Evolutionary conservation across 1,140 invertebrate genomes (phyloP), one percentile per base, ranked within the genome.

Genomic region (Hyles euphorbiae): DNA sequence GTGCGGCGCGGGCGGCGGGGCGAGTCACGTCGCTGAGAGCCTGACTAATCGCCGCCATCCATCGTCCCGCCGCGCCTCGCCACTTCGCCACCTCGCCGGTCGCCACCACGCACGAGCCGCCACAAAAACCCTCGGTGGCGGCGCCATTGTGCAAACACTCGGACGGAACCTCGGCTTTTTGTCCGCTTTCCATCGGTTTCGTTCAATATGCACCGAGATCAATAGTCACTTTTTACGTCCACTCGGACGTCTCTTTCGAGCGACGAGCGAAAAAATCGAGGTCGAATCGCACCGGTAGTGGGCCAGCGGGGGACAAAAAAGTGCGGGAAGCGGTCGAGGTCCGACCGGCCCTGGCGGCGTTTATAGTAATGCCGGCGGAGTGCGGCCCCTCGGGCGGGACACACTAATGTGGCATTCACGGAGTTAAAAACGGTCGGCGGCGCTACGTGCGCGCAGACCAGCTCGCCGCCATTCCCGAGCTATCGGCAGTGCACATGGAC

Each of bases 191-290:
- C 48, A 50, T 50, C 22, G 33, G 48, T 32, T 4, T 50, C 48
- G 22, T 50, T 50, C 48, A 50, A 50, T 50, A 50, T 50, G 48
- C 22, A 33, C 22, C 48, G 33, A 50, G 32, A 50, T 50, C 48
- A 10, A 50, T 50, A 4, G 11, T 40, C 8, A 32, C 5, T 50
- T 50, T 50, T 50, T 50, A 50, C 48, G 22, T 32, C 6, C 5
- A 22, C 33, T 50, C 48, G 22, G 36, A 50, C 48, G n/a, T 40
- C 36, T 40, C 36, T 5, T 5, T 5, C 48, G 22, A 10, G 9
- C 4, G 22, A 48, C 44, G 47, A 48, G 6, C 22, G 22, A 32
- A 50, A 50, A 50, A 50, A 50, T 32, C 48, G 22, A 50, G 22
- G 48, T 33, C 32, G 48, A 50, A 32, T 22, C 48, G 11, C 3